Evolutionary conservation across 2,888 invertebrate genomes (phyloP), one percentile per base, ranked within the genome.

Genomic region (Laothoe populi): DNA sequence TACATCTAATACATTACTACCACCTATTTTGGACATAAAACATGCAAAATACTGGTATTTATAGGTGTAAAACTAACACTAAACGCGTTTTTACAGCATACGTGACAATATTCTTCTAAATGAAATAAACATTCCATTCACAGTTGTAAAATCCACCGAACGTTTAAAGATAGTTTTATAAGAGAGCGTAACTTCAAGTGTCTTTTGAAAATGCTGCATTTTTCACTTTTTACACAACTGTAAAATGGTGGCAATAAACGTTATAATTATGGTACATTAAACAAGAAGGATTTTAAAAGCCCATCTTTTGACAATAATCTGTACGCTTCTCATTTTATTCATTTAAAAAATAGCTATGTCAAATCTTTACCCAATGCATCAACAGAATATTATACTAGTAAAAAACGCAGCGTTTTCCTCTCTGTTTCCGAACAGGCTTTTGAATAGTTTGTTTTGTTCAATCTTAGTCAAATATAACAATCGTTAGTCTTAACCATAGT

Each of bases 51-150:
- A 26, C 49, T 31, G 49, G 4, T 53, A 53, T 53, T 53, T 19
- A 53, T 53, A 53, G 19, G 19, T 53, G 35, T 49, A 53, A 53
- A 35, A 35, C 53, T 53, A 53, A 35, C 53, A 53, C 19, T 53
- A 53, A 35, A 53, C 19, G 53, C 53, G 35, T 53, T 53, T 53
- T 11, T 35, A 53, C 53, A 53, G 53, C 53, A 19, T 53, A 19
- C 11, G 49, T 35, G 31, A 35, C 53, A 53, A 35, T 16, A 35
- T 53, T 53, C 35, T 19, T 53, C 35, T 1, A 35, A 19, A 16
- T 48, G 7, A 31, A 19, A 53, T 31, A 21, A 53, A 48, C 35
- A 53, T 31, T 53, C 31, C 35, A 35, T 53, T 31, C 10, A 10
- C 35, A 35, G 53, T 16, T 35, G 35, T 10, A 7, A 45, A 45